phyloP scores from a whole-genome alignment of 2,888 invertebrate species.

The Emmelina monodactyla region DNA sequence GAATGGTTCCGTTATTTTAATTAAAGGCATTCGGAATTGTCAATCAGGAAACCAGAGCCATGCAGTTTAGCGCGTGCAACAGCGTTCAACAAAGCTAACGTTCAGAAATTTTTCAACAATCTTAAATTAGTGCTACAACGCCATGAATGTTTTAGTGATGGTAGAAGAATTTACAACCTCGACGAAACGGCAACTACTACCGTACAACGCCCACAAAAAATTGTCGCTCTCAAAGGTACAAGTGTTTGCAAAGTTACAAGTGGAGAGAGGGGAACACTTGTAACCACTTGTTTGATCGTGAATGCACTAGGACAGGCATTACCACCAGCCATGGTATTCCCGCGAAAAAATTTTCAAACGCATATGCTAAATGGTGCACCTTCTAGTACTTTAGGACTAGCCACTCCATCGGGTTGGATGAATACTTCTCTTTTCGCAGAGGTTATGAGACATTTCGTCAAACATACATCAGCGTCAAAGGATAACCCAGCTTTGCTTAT shows the following conservation, averaged over 20 bases:
- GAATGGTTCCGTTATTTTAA: constrained; percentile 12
- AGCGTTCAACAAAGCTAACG: constrained; percentile 11
- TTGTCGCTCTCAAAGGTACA: constrained; percentile 4
- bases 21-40: constrained; percentile 4
- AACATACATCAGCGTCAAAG: neutral
- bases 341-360: constrained; percentile 13
- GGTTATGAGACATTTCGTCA: no score
- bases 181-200: constrained; percentile 15
- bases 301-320: constrained; percentile 12
- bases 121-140: constrained; percentile 12
- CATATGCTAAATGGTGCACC: constrained; percentile 12
- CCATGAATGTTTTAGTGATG: constrained; percentile 10
- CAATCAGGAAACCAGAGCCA: constrained; percentile 11
- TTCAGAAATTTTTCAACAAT: constrained; percentile 12
- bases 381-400: constrained; percentile 13
- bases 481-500: constrained; percentile 2
- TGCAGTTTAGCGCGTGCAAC: constrained; percentile 15
- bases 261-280: constrained; percentile 9
- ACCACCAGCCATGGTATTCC: constrained; percentile 16
- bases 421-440: constrained; percentile 7
- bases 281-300: constrained; percentile 15
- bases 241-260: constrained; percentile 7
- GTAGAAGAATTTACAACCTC: constrained; percentile 7
- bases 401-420: constrained; percentile 8
- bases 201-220: constrained; percentile 5